Conservation (phyloP, 2,888 invertebrate genomes). For the Neocrepidodera transversa region DNA sequence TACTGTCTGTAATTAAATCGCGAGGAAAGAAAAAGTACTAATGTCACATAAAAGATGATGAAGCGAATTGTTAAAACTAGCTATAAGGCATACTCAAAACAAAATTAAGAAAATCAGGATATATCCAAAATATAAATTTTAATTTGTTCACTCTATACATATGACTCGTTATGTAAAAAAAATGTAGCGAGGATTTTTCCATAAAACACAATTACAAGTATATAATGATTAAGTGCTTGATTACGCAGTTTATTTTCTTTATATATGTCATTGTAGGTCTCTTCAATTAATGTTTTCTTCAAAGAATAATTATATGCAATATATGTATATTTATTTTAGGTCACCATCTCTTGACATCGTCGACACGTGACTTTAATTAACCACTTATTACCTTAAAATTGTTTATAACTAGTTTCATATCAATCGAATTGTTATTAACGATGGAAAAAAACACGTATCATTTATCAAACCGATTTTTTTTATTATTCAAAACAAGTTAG, state of each 20-base stretch:
- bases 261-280: background rate
- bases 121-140: too few species aligned
- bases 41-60: too few species aligned
- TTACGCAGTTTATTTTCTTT: constrained; percentile 13
- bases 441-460: background rate
- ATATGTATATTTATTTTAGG: constrained; percentile 22
- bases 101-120: too few species aligned
- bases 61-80: too few species aligned
- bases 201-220: constrained; percentile 10
- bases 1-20: too few species aligned
- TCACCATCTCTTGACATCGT: constrained; percentile 14
- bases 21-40: too few species aligned
- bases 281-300: constrained; percentile 32
- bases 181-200: too few species aligned
- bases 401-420: constrained; percentile 17
- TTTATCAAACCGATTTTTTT: background rate
- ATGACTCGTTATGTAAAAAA: too few species aligned
- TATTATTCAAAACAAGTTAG: too few species aligned
- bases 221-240: constrained; percentile 13
- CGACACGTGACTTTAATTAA: constrained; percentile 24
- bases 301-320: constrained; percentile 28
- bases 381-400: background rate
- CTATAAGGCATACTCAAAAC: too few species aligned
- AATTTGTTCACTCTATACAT: too few species aligned
- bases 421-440: constrained; percentile 11